These are phyloP conservation scores for Indicator indicator DNA, from an alignment of 2,113 vertebrate species.

Conservation along the genomic window DNA sequence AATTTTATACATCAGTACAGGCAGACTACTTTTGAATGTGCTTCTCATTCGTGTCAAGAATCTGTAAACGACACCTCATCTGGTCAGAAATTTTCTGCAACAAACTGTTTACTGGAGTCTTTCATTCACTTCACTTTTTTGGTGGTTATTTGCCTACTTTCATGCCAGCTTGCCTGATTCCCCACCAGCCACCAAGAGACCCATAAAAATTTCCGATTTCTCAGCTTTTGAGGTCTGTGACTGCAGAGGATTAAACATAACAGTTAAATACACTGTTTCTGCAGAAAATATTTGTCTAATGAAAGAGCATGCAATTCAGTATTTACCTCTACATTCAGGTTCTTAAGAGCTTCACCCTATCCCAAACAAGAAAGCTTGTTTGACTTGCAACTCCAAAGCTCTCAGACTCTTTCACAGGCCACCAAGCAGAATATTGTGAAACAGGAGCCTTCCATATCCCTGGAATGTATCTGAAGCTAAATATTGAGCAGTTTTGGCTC, in stretches of 20 bases:
- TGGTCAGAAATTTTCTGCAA: not conserved
- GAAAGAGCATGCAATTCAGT: not conserved
- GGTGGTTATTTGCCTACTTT: not conserved
- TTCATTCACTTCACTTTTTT: not conserved
- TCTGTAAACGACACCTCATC: not conserved
- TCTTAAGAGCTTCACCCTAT: not conserved
- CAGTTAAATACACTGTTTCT: not conserved
- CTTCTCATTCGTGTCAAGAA: not conserved
- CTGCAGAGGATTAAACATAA: not conserved
- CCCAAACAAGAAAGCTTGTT: not conserved
- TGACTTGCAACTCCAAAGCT: not conserved
- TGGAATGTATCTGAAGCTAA: not conserved
- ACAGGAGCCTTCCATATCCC: not conserved
- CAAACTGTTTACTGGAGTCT: not conserved
- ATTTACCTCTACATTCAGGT: not conserved
- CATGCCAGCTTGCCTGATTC: not conserved
- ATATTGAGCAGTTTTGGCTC: not conserved
- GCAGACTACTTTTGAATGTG: not conserved
- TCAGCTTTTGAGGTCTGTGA: not conserved
- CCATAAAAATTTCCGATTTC: not conserved
- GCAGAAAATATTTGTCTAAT: not conserved
- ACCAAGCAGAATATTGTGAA: not conserved
- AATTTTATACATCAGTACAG: not conserved
- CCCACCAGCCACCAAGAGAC: not conserved
- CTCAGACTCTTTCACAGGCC: not conserved